Evolutionary conservation across 1,140 invertebrate species (phyloP).

Genomic region (Zaprionus kolodkinae): DNA sequence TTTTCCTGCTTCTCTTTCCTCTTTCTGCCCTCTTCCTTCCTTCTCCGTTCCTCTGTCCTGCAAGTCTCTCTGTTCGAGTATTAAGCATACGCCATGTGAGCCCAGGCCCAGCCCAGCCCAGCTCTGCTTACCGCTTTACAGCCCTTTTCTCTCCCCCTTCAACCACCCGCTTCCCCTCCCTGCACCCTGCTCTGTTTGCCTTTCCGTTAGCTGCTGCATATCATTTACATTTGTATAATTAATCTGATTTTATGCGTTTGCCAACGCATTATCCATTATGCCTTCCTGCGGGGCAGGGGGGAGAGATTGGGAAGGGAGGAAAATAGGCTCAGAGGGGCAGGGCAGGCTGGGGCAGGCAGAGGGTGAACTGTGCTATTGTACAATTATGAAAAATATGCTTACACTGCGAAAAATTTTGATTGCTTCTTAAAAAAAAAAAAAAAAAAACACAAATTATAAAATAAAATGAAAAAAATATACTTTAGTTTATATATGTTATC

Average conservation of each 20-base stretch:
- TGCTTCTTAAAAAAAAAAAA: too few species aligned
- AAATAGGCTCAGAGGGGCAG: too few species aligned
- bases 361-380: conserved; percentile 21
- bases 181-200: not conserved
- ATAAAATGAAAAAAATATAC: too few species aligned
- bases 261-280: conserved; percentile 35
- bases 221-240: conserved; percentile 61
- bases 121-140: not conserved
- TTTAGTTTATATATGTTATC: not conserved
- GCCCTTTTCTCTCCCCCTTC: not conserved
- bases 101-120: not conserved
- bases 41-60: not conserved
- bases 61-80: conserved; percentile 5
- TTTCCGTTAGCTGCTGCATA: conserved; percentile 17
- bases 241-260: conserved; percentile 66
- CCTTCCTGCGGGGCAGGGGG: not conserved
- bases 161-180: too few species aligned
- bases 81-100: conserved; percentile 35
- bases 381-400: conserved; percentile 18
- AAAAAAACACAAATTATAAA: too few species aligned
- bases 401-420: not conserved
- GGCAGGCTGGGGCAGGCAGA: not conserved
- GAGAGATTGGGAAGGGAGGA: too few species aligned
- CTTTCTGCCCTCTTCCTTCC: not conserved
- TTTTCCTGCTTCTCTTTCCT: not conserved